Evolutionary conservation across 2,888 invertebrate species (phyloP), one percentile per base, ranked within the genome.

Genomic region (Dilophus febrilis): DNA sequence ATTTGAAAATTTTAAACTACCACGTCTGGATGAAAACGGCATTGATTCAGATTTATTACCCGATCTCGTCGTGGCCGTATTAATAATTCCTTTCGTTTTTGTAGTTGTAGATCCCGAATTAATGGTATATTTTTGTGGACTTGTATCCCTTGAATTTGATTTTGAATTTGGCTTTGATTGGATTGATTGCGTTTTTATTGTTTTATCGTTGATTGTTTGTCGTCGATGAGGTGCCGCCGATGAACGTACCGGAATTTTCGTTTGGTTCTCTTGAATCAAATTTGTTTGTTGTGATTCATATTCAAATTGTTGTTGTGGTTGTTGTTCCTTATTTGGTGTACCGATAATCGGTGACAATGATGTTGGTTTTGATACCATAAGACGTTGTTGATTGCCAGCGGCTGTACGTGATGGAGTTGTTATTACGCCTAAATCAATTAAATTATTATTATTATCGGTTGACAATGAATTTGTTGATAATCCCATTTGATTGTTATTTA

Each of bases 281-380:
- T 14, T 38, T 2, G 47, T 37, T 17, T 51, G 11, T 27, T 34
- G 5, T 13, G 10, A 11, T 13, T 16, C 17, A 32, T 37, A 13
- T 37, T 18, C 6, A 32, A 10, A 36, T 17, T 12, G 14, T 11
- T 33, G 22, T 29, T 40, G 36, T 14, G 45, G 40, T 22, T 22
- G 22, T 22, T 22, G 22, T 17, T 63, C 62, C 44, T 58, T 61
- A 40, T 63, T 63, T 3, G 62, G 62, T 0, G 62, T 63, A 2
- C 62, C 62, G 37, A 62, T 56, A 12, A 63, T 63, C 1, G 62
- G 62, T 0, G 62, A 63, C 2, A 63, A 45, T 2, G 58, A 58
- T 17, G 54, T 53, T 11, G 61, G 61, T 33, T 59, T 62, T 7
- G 51, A 55, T 31, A 62, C 53, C 5, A 4, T 4, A n/a, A n/a